Conservation (phyloP, 2,888 invertebrate species). For the Allygus modestus region DNA sequence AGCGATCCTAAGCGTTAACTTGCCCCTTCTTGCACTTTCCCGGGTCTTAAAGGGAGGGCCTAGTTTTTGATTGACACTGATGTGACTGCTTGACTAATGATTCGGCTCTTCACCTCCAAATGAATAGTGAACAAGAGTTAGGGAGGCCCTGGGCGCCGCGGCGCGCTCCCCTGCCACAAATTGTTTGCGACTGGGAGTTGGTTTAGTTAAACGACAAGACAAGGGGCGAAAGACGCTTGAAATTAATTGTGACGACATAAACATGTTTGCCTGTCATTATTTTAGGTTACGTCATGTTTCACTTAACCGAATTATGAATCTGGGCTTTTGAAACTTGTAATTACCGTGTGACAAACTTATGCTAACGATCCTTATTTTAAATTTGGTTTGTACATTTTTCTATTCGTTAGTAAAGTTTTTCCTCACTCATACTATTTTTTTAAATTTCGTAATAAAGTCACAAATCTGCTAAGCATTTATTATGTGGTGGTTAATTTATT, state of each 20-base stretch:
- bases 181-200: constrained; percentile 44
- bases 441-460: too few relatives aligned
- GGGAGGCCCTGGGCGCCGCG: background rate
- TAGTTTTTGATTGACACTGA: constrained; percentile 47
- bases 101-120: constrained; percentile 57
- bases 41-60: background rate
- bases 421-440: too few relatives aligned
- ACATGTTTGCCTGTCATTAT: constrained; percentile 15
- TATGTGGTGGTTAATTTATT: too few relatives aligned
- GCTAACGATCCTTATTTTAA: too few relatives aligned
- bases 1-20: background rate
- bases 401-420: too few relatives aligned
- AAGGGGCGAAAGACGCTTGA: constrained; percentile 12
- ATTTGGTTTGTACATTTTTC: too few relatives aligned
- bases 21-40: background rate
- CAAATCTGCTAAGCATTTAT: too few relatives aligned
- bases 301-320: constrained; percentile 17
- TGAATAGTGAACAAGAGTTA: constrained; percentile 59
- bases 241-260: constrained; percentile 28
- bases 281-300: constrained; percentile 6
- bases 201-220: constrained; percentile 41
- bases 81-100: constrained; percentile 53
- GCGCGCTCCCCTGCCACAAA: background rate
- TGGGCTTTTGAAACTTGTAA: background rate
- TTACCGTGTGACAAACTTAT: too few relatives aligned